Evolutionary conservation across 2,888 invertebrate genomes (phyloP).

Genomic region (Brachylomia viminalis): DNA sequence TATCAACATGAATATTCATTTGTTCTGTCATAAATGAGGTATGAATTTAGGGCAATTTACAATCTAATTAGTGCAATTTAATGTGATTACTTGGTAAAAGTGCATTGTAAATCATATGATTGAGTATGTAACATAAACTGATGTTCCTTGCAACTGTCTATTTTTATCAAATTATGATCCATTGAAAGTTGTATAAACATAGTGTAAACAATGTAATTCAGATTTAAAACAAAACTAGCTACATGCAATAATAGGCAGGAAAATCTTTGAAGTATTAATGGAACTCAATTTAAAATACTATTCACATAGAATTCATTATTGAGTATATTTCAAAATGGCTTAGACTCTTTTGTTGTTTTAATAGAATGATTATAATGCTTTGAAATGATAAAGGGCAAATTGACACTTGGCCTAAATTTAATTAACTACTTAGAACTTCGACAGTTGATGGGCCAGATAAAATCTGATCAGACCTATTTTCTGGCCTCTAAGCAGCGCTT

Average conservation of each 20-base stretch:
- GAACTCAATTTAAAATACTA: neutral
- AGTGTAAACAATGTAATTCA: neutral
- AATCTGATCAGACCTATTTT: neutral
- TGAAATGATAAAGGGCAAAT: neutral
- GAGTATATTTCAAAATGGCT: neutral
- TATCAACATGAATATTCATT: conserved; percentile 34
- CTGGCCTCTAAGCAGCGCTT: neutral
- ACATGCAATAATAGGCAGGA: too few relatives aligned
- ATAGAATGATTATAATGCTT: neutral
- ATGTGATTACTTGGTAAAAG: neutral
- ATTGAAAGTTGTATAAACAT: neutral
- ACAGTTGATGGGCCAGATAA: neutral
- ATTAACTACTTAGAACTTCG: neutral
- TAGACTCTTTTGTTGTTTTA: too few relatives aligned
- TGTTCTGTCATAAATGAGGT: conserved; percentile 5
- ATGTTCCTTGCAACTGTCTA: neutral
- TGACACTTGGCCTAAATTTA: neutral
- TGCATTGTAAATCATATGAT: neutral
- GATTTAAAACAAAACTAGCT: neutral
- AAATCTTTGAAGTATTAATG: neutral
- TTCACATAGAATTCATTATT: neutral
- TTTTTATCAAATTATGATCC: neutral
- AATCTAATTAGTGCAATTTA: conserved; percentile 16
- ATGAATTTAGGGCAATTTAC: conserved; percentile 30
- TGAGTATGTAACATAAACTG: neutral